Evolutionary conservation across 2,113 vertebrate species (phyloP).

Genomic region (Bagarius yarrelli): DNA sequence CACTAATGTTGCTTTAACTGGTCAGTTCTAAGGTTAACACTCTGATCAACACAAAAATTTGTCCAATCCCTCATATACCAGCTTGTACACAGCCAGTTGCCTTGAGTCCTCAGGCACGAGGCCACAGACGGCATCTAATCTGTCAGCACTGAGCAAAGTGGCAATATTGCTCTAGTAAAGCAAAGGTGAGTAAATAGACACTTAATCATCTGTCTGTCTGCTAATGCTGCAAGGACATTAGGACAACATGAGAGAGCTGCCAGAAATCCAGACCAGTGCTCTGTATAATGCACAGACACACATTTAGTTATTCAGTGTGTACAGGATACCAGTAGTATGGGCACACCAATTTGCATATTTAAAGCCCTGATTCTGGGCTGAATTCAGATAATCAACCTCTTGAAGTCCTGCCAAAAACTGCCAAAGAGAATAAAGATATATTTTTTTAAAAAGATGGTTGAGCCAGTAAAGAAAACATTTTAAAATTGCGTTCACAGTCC

Average conservation of each 20-base stretch:
- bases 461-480: background rate
- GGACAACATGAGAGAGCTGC: slow-evolving; percentile 49
- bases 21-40: slow-evolving; percentile 61
- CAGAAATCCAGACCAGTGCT: slow-evolving; percentile 36
- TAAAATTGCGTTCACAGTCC: no score
- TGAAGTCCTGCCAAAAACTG: slow-evolving; percentile 3
- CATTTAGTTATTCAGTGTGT: background rate
- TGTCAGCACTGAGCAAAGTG: slow-evolving; percentile 60
- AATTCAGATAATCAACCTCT: slow-evolving; percentile 25
- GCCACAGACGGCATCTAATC: slow-evolving; percentile 60
- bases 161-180: slow-evolving; percentile 56
- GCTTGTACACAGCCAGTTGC: slow-evolving; percentile 59
- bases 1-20: slow-evolving; percentile 55
- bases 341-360: slow-evolving; percentile 38
- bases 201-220: slow-evolving; percentile 66
- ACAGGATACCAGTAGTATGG: background rate
- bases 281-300: slow-evolving; percentile 25
- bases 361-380: slow-evolving; percentile 26
- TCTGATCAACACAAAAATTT: slow-evolving; percentile 68
- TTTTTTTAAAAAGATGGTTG: background rate
- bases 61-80: slow-evolving; percentile 67
- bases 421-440: slow-evolving; percentile 1
- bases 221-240: slow-evolving; percentile 56
- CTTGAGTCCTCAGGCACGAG: slow-evolving; percentile 61
- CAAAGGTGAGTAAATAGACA: slow-evolving; percentile 59